These are phyloP conservation scores for Dendrolimus houi DNA, from an alignment of 2,888 invertebrate genomes.

Conservation along the genomic window DNA sequence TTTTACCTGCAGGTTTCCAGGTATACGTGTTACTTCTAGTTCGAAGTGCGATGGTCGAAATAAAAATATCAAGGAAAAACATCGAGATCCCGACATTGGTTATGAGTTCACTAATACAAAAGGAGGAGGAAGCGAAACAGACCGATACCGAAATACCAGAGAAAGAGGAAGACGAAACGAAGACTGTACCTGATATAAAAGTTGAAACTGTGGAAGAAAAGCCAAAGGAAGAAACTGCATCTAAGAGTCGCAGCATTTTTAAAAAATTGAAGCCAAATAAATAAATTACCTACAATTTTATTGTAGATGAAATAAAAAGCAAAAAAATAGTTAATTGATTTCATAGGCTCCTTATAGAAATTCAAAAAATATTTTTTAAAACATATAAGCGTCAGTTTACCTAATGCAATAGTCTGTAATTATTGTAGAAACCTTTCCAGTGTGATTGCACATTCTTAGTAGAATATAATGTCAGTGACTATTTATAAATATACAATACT, in stretches of 20 bases:
- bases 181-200: constrained; percentile 6
- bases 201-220: constrained; percentile 25
- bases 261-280: background rate
- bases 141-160: background rate
- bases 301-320: no score
- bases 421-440: no score
- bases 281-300: background rate
- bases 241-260: background rate
- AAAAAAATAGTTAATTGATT: no score
- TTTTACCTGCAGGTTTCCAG: background rate
- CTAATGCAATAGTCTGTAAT: no score
- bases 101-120: background rate
- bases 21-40: constrained; percentile 1
- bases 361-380: no score
- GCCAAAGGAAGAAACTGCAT: background rate
- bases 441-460: no score
- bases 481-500: no score
- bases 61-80: background rate
- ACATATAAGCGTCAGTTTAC: no score
- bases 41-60: constrained; percentile 1
- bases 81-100: background rate
- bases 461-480: no score
- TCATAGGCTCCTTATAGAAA: no score
- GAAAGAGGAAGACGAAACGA: background rate
- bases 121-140: background rate